Percentiles rank a stretch among this genome's conserved stretches.
Evolutionary conservation across 30 jellyfish, hydroid and myxozoan genomes (phyloP).

Genomic region (Phacellophora camtschatica): DNA sequence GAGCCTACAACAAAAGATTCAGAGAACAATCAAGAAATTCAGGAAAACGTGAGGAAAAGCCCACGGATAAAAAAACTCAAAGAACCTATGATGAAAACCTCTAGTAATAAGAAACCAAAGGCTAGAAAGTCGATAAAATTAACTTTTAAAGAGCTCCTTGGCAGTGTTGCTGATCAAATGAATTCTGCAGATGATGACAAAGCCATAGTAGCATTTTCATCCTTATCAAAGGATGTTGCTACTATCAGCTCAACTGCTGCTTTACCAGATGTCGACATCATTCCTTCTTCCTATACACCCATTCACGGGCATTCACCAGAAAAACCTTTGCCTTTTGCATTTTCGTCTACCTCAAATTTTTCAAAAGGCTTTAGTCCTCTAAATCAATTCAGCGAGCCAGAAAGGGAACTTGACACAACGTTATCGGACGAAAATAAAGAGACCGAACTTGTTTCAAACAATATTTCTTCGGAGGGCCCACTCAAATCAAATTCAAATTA

Average conservation of each 20-base stretch:
- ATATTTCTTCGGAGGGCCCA: not conserved
- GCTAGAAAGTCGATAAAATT: constrained; percentile 15
- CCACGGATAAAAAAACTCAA: not conserved
- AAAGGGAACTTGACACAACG: not conserved
- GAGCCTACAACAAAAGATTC: not conserved
- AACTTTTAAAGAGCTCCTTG: constrained; percentile 10
- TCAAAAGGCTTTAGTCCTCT: not conserved
- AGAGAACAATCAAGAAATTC: too few species aligned
- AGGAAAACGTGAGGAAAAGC: not conserved
- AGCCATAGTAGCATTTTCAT: not conserved
- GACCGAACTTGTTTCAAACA: not conserved
- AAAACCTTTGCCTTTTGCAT: constrained; percentile 15
- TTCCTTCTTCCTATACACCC: constrained; percentile 60
- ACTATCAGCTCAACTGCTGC: not conserved
- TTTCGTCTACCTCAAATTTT: constrained; percentile 22
- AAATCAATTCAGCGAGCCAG: not conserved
- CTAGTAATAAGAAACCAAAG: not conserved
- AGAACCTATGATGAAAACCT: not conserved
- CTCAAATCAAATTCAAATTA: not conserved
- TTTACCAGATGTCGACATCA: not conserved
- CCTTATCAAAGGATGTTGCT: not conserved
- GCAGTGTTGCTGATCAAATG: not conserved
- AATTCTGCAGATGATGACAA: not conserved
- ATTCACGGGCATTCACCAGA: not conserved
- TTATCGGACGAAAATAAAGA: not conserved